phyloP scores from a whole-genome alignment of 1,140 invertebrate genomes.

The Meteorus sp. region DNA sequence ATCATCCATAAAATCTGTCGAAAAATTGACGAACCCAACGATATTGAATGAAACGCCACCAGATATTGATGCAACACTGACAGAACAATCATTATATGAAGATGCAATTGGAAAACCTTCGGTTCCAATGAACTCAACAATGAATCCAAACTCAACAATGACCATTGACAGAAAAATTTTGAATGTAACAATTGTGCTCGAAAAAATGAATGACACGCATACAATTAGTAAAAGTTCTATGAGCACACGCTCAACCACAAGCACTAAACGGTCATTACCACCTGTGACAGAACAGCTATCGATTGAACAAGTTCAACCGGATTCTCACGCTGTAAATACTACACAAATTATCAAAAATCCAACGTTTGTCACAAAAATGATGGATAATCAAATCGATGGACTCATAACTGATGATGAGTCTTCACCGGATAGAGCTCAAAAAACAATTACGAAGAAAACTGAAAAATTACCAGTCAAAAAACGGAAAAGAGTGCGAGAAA shows the following conservation, averaged over 20 bases:
- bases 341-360: conserved; percentile 25
- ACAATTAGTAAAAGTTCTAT: conserved; percentile 29
- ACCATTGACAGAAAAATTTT: conserved; percentile 39
- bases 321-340: not conserved
- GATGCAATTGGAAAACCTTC: conserved; percentile 50
- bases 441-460: conserved; percentile 12
- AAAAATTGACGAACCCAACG: conserved; percentile 29
- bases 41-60: conserved; percentile 26
- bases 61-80: conserved; percentile 33
- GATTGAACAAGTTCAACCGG: not conserved
- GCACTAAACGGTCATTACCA: no score
- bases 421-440: conserved; percentile 33
- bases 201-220: conserved; percentile 43
- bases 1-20: conserved; percentile 34
- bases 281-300: not conserved
- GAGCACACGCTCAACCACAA: no score
- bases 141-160: conserved; percentile 42
- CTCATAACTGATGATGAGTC: conserved; percentile 56
- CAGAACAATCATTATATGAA: conserved; percentile 50
- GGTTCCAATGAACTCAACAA: conserved; percentile 52
- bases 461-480: not conserved
- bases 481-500: not conserved
- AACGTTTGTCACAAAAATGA: no score
- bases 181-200: conserved; percentile 45
- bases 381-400: conserved; percentile 32